A percentile compares a stretch with the other conserved stretches of the same genome.
Conservation (phyloP, 2,797 vertebrate genomes). For the Otolemur crassicaudatus region DNA sequence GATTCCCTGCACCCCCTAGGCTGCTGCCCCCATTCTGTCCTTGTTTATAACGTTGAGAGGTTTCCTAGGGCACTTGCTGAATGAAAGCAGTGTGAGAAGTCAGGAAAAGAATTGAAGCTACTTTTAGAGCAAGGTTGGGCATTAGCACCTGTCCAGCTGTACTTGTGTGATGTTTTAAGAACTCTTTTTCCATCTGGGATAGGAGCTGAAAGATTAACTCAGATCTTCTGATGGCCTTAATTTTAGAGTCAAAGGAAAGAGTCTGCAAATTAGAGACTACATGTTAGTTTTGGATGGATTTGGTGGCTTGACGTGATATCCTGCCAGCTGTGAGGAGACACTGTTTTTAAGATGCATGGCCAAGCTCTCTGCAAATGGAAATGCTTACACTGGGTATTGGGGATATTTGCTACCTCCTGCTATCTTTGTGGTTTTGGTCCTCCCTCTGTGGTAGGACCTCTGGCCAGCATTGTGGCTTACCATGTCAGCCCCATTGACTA, state of each 20-base stretch:
- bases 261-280: slow-evolving; percentile 47
- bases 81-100: slow-evolving; percentile 49
- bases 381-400: slow-evolving; percentile 71
- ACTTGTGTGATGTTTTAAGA: slow-evolving; percentile 46
- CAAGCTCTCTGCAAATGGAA: slow-evolving; percentile 75
- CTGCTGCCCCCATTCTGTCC: slow-evolving; percentile 67
- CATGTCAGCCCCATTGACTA: slow-evolving; percentile 61
- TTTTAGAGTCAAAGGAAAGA: slow-evolving; percentile 44
- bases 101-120: slow-evolving; percentile 27
- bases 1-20: slow-evolving; percentile 71
- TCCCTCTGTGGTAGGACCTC: slow-evolving; percentile 62
- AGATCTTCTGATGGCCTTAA: slow-evolving; percentile 42
- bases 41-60: slow-evolving; percentile 70
- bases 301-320: slow-evolving; percentile 4
- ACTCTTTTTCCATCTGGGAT: slow-evolving; percentile 43
- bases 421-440: slow-evolving; percentile 74
- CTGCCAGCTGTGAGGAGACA: slow-evolving; percentile 56
- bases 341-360: slow-evolving; percentile 75
- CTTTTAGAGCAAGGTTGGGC: slow-evolving; percentile 68
- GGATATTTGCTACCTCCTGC: slow-evolving; percentile 81
- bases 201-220: slow-evolving; percentile 52
- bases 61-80: slow-evolving; percentile 68
- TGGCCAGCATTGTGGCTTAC: slow-evolving; percentile 75
- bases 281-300: slow-evolving; percentile 44
- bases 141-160: slow-evolving; percentile 35